Evolutionary conservation across 2,113 vertebrate genomes (phyloP).

Genomic region (Dasypus novemcinctus): DNA sequence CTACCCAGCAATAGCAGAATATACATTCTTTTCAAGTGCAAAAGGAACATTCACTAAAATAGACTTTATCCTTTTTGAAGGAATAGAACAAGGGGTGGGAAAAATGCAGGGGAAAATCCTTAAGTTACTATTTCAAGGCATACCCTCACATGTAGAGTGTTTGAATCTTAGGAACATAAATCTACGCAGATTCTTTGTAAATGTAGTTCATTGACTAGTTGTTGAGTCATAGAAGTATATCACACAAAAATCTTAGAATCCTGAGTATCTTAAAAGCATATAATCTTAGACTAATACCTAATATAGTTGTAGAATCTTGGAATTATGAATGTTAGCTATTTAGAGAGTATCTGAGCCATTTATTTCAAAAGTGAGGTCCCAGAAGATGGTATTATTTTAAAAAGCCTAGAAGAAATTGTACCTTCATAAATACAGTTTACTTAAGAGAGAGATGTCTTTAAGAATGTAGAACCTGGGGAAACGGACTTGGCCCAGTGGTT

Average conservation of each 20-base stretch:
- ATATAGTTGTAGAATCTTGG: background rate
- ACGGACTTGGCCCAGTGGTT: no score
- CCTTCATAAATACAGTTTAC: background rate
- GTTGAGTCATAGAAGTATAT: background rate
- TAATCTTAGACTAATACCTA: background rate
- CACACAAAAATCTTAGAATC: background rate
- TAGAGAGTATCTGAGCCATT: background rate
- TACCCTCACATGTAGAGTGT: background rate
- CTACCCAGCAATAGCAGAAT: background rate
- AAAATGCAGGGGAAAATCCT: background rate
- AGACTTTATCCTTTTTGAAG: background rate
- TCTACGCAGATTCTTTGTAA: background rate
- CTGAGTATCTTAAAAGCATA: background rate
- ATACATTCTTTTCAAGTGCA: slow-evolving; percentile 2
- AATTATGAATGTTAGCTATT: background rate
- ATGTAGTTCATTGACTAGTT: background rate
- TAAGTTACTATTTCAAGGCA: background rate
- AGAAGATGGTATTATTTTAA: background rate
- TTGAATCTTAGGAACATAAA: background rate
- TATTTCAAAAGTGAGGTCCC: background rate
- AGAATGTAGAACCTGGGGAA: background rate
- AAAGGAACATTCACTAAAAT: background rate
- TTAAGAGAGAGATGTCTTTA: background rate
- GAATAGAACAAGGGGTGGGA: background rate
- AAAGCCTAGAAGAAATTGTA: background rate